Evolutionary conservation across 2,888 invertebrate species (phyloP).

Genomic region (Papilio protenor): DNA sequence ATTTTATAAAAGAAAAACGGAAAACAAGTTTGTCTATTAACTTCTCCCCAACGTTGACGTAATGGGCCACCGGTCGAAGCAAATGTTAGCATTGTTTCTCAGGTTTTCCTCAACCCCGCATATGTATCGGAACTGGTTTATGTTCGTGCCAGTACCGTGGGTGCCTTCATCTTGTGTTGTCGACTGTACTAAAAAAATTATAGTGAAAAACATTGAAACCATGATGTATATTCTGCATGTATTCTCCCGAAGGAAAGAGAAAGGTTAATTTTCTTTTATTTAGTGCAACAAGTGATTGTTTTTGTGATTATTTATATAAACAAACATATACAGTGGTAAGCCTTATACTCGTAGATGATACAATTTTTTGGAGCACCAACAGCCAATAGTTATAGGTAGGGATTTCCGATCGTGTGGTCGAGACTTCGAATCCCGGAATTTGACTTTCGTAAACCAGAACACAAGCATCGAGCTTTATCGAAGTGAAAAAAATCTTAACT

Average conservation of each 20-base stretch:
- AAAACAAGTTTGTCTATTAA: conserved; percentile 13
- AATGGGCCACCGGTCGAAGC: conserved; percentile 31
- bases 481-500: not conserved
- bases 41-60: conserved; percentile 28
- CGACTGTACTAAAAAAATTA: not conserved
- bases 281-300: not conserved
- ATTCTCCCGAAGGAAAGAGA: conserved; percentile 1
- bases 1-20: conserved; percentile 10
- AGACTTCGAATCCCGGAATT: too few species aligned
- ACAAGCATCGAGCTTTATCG: too few species aligned
- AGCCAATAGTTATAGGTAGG: too few species aligned
- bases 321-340: not conserved
- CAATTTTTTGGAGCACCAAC: too few species aligned
- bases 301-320: not conserved
- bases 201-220: not conserved
- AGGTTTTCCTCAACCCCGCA: conserved; percentile 25
- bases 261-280: conserved; percentile 24
- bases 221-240: conserved; percentile 32
- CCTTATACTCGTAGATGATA: not conserved
- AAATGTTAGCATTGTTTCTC: conserved; percentile 26
- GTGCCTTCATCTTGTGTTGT: not conserved
- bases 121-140: conserved; percentile 2
- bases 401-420: too few species aligned
- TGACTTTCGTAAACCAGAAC: not conserved
- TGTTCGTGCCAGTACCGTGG: not conserved